A percentile compares a stretch with the other conserved stretches of the same genome.
phyloP scores from a whole-genome alignment of 2,888 invertebrate genomes.

The Phrixothrix hirtus region DNA sequence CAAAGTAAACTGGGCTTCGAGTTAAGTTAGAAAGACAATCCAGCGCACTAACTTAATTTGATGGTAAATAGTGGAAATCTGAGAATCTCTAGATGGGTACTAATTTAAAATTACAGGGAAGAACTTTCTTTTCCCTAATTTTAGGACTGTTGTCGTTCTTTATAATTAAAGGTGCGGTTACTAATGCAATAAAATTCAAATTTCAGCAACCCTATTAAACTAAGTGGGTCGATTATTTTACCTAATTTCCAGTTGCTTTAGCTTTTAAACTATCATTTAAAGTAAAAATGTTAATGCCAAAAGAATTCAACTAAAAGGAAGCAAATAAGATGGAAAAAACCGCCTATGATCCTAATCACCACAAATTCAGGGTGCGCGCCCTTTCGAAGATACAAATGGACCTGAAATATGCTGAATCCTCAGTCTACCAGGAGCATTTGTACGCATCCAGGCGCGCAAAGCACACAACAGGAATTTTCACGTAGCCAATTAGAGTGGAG shows the following conservation, averaged over 20 bases:
- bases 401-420: conserved; percentile 25
- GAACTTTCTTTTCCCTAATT: background rate
- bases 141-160: no score
- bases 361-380: conserved; percentile 15
- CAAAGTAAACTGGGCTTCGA: conserved; percentile 8
- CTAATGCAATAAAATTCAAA: no score
- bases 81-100: conserved; percentile 6
- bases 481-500: conserved; percentile 36
- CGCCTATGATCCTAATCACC: conserved; percentile 20
- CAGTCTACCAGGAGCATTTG: conserved; percentile 22
- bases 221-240: no score
- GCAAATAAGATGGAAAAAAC: conserved; percentile 12
- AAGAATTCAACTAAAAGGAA: background rate
- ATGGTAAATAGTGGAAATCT: conserved; percentile 11
- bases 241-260: no score
- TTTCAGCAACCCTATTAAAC: no score
- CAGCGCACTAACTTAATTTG: conserved; percentile 13
- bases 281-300: no score
- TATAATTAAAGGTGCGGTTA: no score
- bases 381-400: conserved; percentile 21
- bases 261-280: no score
- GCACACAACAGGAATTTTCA: conserved; percentile 30
- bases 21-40: conserved; percentile 5
- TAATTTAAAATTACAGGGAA: conserved; percentile 9
- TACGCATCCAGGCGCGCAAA: conserved; percentile 19